A percentile compares a stretch with the other conserved stretches of the same genome.
phyloP scores from a whole-genome alignment of 2,888 invertebrate species.

The Stictocephala bisonia region DNA sequence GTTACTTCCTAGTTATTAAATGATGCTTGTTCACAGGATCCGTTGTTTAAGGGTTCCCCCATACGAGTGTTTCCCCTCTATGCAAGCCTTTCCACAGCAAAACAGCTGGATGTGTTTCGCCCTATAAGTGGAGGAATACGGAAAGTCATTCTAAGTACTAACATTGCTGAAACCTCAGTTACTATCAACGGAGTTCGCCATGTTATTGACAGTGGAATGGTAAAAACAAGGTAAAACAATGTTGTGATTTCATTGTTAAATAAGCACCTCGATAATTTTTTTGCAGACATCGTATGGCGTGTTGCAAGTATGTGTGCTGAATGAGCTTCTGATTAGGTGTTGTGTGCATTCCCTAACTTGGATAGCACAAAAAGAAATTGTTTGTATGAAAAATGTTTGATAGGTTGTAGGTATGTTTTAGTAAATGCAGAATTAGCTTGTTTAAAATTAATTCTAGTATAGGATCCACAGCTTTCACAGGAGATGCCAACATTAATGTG shows the following conservation, averaged over 20 bases:
- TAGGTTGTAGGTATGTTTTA: too few relatives aligned
- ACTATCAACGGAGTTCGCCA: slow-evolving; percentile 80
- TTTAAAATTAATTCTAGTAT: too few relatives aligned
- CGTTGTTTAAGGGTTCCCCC: slow-evolving; percentile 66
- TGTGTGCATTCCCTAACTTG: too few relatives aligned
- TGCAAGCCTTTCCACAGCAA: slow-evolving; percentile 66
- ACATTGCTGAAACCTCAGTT: slow-evolving; percentile 73
- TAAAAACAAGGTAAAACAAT: slow-evolving; percentile 79
- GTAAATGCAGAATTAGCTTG: too few relatives aligned
- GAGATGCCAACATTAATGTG: too few relatives aligned
- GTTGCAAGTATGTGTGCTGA: neutral
- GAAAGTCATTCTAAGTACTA: slow-evolving; percentile 70
- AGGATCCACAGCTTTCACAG: too few relatives aligned
- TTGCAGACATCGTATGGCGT: neutral
- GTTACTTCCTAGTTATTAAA: too few relatives aligned
- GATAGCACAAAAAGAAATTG: too few relatives aligned
- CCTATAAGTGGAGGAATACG: slow-evolving; percentile 65
- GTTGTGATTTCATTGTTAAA: neutral
- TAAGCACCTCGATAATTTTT: neutral
- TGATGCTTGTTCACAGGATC: too few relatives aligned
- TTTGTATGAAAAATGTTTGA: too few relatives aligned
- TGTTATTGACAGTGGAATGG: slow-evolving; percentile 93
- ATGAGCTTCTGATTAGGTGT: too few relatives aligned
- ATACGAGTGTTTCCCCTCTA: slow-evolving; percentile 77
- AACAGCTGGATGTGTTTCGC: slow-evolving; percentile 67